Base-by-base conservation (phyloP, 2,113 vertebrate species). In the Clupea harengus region DNA sequence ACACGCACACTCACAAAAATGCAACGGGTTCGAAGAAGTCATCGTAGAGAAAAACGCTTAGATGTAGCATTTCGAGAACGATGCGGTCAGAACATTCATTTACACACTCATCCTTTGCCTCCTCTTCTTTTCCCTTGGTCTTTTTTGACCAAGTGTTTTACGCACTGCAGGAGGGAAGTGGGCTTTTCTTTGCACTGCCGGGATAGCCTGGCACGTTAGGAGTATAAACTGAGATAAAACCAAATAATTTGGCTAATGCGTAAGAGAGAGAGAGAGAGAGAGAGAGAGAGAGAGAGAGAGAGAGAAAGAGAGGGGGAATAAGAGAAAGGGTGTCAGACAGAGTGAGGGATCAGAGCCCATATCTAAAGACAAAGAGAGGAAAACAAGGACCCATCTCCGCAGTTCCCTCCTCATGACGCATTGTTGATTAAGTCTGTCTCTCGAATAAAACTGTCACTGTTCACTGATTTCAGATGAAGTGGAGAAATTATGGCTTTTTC, bases 351-450 rank as follows among this genome's bases (percentile, higher is more conserved):
- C 88, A 82, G 64, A 85, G 91, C 46, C n/a, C 90, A 90, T 89
- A 87, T 83, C 83, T 87, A 92, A 92, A 92, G 92, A 93, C 88
- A 91, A 91, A 90, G 88, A 91, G 88, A 86, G 52, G 89, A 89
- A 88, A 86, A 90, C 81, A 45, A 28, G 60, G 87, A 82, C 28
- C 87, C 92, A 25, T 57, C 91, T 83, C 54, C 91, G 90, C 87
- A 7, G 25, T 92, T 92, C 89, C 89, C 84, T 85, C 88, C 90
- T 89, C 91, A 46, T 91, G 92, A 91, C 91, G 90, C 92, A 86
- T 91, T 89, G 92, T 94, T 92, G 90, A 93, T 94, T 92, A 92
- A 89, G 89, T 90, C 92, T 92, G 90, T 93, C 91, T 93, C 88
- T 87, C 82, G 82, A 90, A 92, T 95, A 93, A 94, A 95, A 91